Evolutionary conservation across 2,113 vertebrate genomes (phyloP).

Genomic region (Semnornis frantzii): DNA sequence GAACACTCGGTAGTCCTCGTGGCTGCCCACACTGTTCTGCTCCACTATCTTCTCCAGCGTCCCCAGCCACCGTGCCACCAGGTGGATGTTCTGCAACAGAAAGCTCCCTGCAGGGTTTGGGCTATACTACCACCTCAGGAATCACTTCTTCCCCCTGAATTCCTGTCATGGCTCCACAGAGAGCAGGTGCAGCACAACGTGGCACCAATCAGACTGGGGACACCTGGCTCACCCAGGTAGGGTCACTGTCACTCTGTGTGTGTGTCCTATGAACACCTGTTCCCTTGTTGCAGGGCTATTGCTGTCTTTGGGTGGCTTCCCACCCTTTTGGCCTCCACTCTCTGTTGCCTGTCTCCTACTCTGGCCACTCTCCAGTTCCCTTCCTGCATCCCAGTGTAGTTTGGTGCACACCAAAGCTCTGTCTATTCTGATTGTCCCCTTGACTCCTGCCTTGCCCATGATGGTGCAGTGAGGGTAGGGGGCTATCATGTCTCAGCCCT

Average conservation of each 20-base stretch:
- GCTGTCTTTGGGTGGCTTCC: neutral
- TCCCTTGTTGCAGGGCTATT: neutral
- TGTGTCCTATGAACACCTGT: too few species aligned
- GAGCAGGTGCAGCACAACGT: neutral
- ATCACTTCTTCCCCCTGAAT: neutral
- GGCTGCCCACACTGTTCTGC: slow-evolving; percentile 56
- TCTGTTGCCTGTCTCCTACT: neutral
- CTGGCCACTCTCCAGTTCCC: neutral
- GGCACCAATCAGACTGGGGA: fast-evolving
- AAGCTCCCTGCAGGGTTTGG: neutral
- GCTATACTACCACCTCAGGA: neutral
- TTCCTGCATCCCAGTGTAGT: neutral
- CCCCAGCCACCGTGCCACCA: slow-evolving; percentile 77
- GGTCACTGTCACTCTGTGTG: neutral
- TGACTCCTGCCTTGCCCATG: neutral
- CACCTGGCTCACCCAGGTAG: neutral
- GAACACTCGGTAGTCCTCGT: slow-evolving; percentile 69
- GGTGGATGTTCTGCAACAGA: slow-evolving; percentile 77
- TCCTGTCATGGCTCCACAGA: neutral
- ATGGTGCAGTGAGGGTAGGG: neutral
- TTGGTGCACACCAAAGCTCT: neutral
- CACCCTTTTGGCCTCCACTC: neutral
- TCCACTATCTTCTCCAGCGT: slow-evolving; percentile 76
- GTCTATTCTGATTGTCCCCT: neutral
- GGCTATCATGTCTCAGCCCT: neutral